Evolutionary conservation across 2,888 invertebrate species (phyloP).

Genomic region (Siphonodentalium dalli): DNA sequence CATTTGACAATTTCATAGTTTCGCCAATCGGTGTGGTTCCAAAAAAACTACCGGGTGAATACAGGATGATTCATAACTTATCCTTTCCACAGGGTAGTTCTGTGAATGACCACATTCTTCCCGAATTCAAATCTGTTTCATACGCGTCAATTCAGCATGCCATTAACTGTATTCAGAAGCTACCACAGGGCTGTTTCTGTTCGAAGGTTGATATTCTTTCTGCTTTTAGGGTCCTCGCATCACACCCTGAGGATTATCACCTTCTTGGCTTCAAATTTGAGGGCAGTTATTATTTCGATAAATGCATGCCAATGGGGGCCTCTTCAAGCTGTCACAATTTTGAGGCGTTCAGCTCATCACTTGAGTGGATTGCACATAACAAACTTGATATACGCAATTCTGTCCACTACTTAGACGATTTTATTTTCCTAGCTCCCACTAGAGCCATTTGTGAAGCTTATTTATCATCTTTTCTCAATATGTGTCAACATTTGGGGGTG

Average conservation of each 20-base stretch:
- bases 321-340: conserved; percentile 11
- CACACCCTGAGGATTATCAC: conserved; percentile 17
- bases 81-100: conserved; percentile 15
- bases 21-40: conserved; percentile 21
- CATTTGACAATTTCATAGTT: conserved; percentile 9
- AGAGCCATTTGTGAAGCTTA: too few relatives aligned
- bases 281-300: conserved; percentile 17
- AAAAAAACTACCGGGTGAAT: conserved; percentile 13
- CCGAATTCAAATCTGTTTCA: conserved; percentile 3
- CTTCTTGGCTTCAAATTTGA: conserved; percentile 18
- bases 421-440: too few relatives aligned
- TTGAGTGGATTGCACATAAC: conserved; percentile 8
- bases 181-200: conserved; percentile 8
- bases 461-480: too few relatives aligned
- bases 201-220: conserved; percentile 15
- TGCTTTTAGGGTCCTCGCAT: conserved; percentile 18
- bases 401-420: too few relatives aligned
- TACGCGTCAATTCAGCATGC: conserved; percentile 21
- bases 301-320: conserved; percentile 16
- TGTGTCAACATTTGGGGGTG: too few relatives aligned
- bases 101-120: conserved; percentile 16
- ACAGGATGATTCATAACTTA: conserved; percentile 18
- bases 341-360: conserved; percentile 20
- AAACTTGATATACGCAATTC: conserved; percentile 1
- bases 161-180: background rate